Base-by-base conservation (phyloP, 2,888 invertebrate species). In the Diogma glabrata region DNA sequence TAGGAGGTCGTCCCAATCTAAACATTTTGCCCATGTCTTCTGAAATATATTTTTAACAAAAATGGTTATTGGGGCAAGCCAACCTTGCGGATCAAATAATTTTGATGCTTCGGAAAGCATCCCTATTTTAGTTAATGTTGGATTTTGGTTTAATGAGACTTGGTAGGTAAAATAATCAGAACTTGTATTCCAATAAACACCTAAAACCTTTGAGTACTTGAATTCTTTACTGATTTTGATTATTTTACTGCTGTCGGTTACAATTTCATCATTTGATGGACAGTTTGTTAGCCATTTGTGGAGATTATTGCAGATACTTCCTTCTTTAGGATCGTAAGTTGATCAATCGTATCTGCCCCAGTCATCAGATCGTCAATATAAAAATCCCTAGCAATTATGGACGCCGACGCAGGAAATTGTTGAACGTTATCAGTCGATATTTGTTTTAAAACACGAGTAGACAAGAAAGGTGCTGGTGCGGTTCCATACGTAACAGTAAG, bases 281-380 rank as follows among this genome's bases (percentile, higher is more conserved):
- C 38, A 38, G 17, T 40, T 40, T 4, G 40, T 17, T 16, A n/a
- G 38, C 51, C 51, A 53, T 47, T 53, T 53, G 23, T 48, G 50
- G 10, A 54, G 26, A 22, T 49, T 16, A 57, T 20, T 14, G 30
- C n/a, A n/a, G n/a, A n/a, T n/a, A n/a, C n/a, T n/a, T n/a, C n/a
- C n/a, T n/a, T n/a, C n/a, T n/a, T n/a, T n/a, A n/a, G n/a, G n/a
- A n/a, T n/a, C n/a, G n/a, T n/a, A n/a, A n/a, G n/a, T n/a, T n/a
- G n/a, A n/a, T n/a, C n/a, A n/a, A n/a, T n/a, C n/a, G 10, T 45
- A 40, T 55, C 33, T 19, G 50, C 49, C 1, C 54, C 52, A 17
- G 55, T 51, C 40, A 54, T 51, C 8, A 47, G n/a, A 43, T 57
- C 56, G 50, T 57, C 58, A 7, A 59, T 55, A 20, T 59, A 58